These are phyloP conservation scores for Silurus glanis DNA, from an alignment of 2,113 vertebrate genomes.

Conservation along the genomic window DNA sequence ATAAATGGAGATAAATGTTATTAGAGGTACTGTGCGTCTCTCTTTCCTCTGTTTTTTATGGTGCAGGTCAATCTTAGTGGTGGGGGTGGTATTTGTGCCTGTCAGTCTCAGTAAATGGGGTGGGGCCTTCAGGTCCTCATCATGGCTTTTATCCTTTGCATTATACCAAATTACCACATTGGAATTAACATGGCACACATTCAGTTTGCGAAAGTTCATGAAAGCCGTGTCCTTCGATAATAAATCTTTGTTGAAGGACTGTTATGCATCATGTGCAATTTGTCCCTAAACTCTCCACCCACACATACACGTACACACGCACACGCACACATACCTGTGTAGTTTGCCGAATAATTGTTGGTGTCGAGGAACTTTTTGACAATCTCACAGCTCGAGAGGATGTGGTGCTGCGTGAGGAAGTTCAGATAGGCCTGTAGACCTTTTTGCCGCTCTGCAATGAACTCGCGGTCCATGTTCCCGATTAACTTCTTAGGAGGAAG, in stretches of 20 bases:
- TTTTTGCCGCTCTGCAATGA: constrained; percentile 93
- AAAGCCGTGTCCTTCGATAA: not conserved
- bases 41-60: not conserved
- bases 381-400: constrained; percentile 84
- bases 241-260: not conserved
- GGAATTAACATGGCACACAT: not conserved
- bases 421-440: constrained; percentile 93
- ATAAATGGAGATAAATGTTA: not conserved
- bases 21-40: not conserved
- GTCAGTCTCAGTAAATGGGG: not conserved
- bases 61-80: not conserved
- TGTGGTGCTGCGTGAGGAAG: constrained; percentile 87
- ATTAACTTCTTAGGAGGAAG: constrained; percentile 96
- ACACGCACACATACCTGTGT: constrained; percentile 36
- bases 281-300: not conserved
- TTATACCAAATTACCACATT: not conserved
- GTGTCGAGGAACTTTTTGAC: constrained; percentile 96
- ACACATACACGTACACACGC: constrained; percentile 5
- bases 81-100: not conserved
- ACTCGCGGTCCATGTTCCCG: constrained; percentile 97
- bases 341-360: constrained; percentile 90
- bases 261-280: not conserved
- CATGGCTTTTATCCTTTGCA: not conserved
- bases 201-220: not conserved
- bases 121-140: not conserved